Base-by-base conservation (phyloP, 1,140 invertebrate species). In the Eufriesea mexicana region DNA sequence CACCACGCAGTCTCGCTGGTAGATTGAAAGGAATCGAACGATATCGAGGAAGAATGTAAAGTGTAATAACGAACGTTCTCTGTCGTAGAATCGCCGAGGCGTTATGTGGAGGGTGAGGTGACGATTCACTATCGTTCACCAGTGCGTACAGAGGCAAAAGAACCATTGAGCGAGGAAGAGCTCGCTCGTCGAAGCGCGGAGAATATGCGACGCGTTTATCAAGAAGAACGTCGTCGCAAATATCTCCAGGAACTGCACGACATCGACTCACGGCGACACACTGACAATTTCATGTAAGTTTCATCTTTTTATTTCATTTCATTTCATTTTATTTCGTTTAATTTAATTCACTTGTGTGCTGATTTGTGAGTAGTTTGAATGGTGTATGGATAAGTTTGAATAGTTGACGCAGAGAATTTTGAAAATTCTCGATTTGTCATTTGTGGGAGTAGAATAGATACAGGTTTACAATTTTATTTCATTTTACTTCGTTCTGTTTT, bases 121-220 rank as follows among this genome's bases (percentile, higher is more conserved):
- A 99, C 98, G 91, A 98, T 99, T 92, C 98, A 98, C 94, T 99
- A 98, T 95, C 96, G 96, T 91, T 97, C 96, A 66, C 98, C 98
- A 61, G 96, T 98, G 75, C 95, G 97, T 83, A 96, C 97, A 90
- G 97, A 98, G 92, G 96, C 97, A 77, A 97, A 98, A 92, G 97
- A 97, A 84, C 95, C 96, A 87, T 94, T 97, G 85, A 96, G 96
- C 88, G 97, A 98, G 93, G 96, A 97, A 89, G 98, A 98, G 92
- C 95, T 98, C 84, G 96, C 97, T 49, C 95, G 96, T 83, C 96
- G 97, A 83, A 98, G 98, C 94, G 97, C 98, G 59, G 97, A 98
- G 92, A 97, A 97, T 89, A 98, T 98, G 98, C 96, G 97, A 91
- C 95, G 97, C 88, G 96, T 98, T 77, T 98, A 98, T 91, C 96